Conservation (phyloP, 2,888 invertebrate species). For the Agrotis clavis region DNA sequence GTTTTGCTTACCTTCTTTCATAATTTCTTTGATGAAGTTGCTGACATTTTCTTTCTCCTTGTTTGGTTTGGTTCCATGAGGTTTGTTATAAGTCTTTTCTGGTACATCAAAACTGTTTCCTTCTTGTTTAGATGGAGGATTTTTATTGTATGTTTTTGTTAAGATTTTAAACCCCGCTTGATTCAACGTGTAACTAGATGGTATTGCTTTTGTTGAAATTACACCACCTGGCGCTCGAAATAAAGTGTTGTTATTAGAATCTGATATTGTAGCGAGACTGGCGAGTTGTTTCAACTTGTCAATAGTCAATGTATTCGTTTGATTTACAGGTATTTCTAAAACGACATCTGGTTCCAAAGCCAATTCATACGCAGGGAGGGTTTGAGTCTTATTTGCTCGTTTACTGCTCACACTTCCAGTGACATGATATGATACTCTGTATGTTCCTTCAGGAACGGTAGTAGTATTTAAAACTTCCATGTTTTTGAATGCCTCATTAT, state of each 20-base stretch:
- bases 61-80: constrained; percentile 69
- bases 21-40: constrained; percentile 45
- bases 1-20: constrained; percentile 73
- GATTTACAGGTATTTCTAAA: constrained; percentile 86
- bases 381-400: constrained; percentile 86
- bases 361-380: constrained; percentile 85
- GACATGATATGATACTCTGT: constrained; percentile 87
- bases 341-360: constrained; percentile 86
- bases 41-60: constrained; percentile 75
- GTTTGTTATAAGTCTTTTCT: constrained; percentile 82
- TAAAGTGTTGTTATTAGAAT: constrained; percentile 88
- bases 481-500: constrained; percentile 58
- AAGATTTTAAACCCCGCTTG: constrained; percentile 93
- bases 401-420: constrained; percentile 89
- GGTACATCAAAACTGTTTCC: constrained; percentile 82
- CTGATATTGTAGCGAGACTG: constrained; percentile 90
- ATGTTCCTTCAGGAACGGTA: constrained; percentile 85
- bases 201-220: constrained; percentile 92
- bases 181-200: constrained; percentile 91
- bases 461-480: constrained; percentile 62
- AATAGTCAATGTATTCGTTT: constrained; percentile 81
- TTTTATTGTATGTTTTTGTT: constrained; percentile 92
- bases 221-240: constrained; percentile 87
- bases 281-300: constrained; percentile 90
- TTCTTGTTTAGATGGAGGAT: constrained; percentile 86